These are phyloP conservation scores for Cygnus atratus DNA, from an alignment of 2,113 vertebrate species.

Conservation along the genomic window DNA sequence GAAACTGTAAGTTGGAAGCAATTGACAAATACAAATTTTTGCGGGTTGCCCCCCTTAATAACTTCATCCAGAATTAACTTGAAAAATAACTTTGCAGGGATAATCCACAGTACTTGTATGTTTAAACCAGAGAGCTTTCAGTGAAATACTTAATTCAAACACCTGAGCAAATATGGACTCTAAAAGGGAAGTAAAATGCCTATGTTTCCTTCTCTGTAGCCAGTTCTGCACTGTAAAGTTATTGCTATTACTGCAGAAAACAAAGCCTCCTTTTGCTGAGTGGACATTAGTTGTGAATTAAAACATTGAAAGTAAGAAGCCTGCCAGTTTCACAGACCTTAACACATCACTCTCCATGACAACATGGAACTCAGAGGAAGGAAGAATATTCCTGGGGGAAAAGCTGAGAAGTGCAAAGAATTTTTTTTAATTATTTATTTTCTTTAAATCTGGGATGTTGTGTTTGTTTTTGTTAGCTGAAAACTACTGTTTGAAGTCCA, in stretches of 20 bases:
- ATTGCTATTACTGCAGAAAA: background rate
- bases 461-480: constrained; percentile 65
- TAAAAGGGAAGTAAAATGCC: background rate
- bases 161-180: background rate
- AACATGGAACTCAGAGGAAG: constrained; percentile 52
- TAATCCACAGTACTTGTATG: background rate
- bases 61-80: background rate
- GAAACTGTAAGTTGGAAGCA: background rate
- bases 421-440: background rate
- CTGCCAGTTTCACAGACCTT: constrained; percentile 4
- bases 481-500: constrained; percentile 65
- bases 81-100: background rate
- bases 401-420: constrained; percentile 51
- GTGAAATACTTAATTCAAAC: background rate
- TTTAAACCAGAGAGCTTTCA: background rate
- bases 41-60: background rate
- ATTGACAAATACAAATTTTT: background rate
- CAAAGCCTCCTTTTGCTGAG: constrained; percentile 14
- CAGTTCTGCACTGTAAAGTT: background rate
- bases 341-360: constrained; percentile 31
- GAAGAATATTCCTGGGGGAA: constrained; percentile 65
- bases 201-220: background rate
- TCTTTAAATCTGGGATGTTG: background rate
- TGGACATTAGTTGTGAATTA: background rate
- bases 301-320: constrained; percentile 44